Base-by-base conservation (phyloP, 1,140 invertebrate species). In the Heliothis virescens region DNA sequence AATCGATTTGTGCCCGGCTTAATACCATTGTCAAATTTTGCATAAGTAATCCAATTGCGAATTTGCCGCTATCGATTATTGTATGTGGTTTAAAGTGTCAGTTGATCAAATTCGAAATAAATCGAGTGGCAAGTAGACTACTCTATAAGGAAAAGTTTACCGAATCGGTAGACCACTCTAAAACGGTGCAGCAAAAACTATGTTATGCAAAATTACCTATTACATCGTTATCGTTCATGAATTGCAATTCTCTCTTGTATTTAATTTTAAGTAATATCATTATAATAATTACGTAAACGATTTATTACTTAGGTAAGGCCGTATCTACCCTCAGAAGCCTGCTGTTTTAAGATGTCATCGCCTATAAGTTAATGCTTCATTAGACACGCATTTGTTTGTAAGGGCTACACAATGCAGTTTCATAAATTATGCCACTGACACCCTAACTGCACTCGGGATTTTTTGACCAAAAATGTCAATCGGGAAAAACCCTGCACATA, bases 171-270 rank as follows among this genome's bases (percentile, higher is more conserved):
- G 48, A 76, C 74, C 60, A 59, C 60, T 76, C 41, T 65, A 65
- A 65, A 48, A 60, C 13, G 1, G n/a, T 47, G 12, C 11, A 11
- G 29, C 18, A 76, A 76, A 76, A 76, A 76, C 59, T n/a, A 16
- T 63, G 48, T 76, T 63, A 76, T 74, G 72, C 47, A 76, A 74
- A 76, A 50, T 52, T 73, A 73, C 3, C 29, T 76, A 53, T 63
- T 76, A 65, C 29, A 65, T 76, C 59, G 59, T 76, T 76, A 65
- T 11, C 48, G 41, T 3, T 65, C 41, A 15, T 74, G 72, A 74
- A 50, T 74, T 74, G 72, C 72, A 74, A 59, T 47, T 74, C 55
- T 74, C 1, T 21, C 12, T 55, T 13, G 12, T 3, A 18, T 74
- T 60, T 29, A 29, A 60, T 60, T 60, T 59, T 26, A 60, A 29